Evolutionary conservation across 2,797 vertebrate species (phyloP).

Genomic region (Labroides dimidiatus): DNA sequence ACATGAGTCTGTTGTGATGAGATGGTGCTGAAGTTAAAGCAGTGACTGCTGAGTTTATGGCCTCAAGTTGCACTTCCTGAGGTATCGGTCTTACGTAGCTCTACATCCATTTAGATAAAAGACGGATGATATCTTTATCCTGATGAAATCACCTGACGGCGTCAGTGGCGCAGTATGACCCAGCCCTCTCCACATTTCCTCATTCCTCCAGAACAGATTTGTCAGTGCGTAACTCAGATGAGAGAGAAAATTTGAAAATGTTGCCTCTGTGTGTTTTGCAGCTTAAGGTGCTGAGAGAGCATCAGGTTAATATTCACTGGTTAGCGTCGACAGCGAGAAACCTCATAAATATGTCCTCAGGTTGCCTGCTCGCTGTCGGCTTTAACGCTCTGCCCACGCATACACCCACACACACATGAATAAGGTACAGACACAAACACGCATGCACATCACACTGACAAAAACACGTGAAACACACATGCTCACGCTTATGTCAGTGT

Average conservation of each 20-base stretch:
- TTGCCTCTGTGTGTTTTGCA: conserved; percentile 51
- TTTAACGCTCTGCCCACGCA: conserved; percentile 72
- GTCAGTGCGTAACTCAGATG: conserved; percentile 53
- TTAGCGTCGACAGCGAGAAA: conserved; percentile 64
- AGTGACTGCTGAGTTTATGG: conserved; percentile 42
- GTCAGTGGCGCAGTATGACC: conserved; percentile 45
- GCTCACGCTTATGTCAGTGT: neutral
- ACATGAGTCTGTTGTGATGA: conserved; percentile 38
- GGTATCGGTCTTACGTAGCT: conserved; percentile 47
- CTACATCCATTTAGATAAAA: conserved; percentile 54
- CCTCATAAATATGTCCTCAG: conserved; percentile 76
- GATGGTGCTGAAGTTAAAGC: conserved; percentile 14
- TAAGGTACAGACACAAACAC: conserved; percentile 50
- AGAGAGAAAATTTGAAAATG: conserved; percentile 56
- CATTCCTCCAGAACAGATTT: conserved; percentile 54
- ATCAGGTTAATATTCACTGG: conserved; percentile 75
- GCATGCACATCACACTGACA: conserved; percentile 12
- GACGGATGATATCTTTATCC: conserved; percentile 61
- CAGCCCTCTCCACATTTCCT: conserved; percentile 47
- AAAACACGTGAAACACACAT: conserved; percentile 23
- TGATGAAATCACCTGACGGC: conserved; percentile 61
- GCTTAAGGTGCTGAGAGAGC: conserved; percentile 64
- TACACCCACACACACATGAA: conserved; percentile 68
- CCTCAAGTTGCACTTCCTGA: conserved; percentile 43
- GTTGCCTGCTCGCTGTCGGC: conserved; percentile 72